Percentiles rank a stretch among this genome's conserved stretches.
Evolutionary conservation across 2,888 invertebrate species (phyloP).

Genomic region (Drosophila infuscata): DNA sequence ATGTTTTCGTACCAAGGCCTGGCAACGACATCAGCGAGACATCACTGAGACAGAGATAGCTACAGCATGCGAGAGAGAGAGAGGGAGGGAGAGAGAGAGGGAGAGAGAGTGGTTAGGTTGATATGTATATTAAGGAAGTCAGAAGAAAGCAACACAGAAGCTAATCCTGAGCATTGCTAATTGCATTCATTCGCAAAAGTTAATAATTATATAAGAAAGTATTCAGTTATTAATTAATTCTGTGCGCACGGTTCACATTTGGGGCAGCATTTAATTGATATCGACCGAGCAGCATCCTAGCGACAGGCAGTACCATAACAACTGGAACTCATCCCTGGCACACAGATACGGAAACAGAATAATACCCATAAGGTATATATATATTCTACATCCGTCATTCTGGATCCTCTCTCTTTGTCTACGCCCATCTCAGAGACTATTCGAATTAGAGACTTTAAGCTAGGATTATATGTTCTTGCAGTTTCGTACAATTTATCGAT

Average conservation of each 20-base stretch:
- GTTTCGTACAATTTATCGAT: background rate
- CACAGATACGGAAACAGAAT: background rate
- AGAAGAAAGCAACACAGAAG: background rate
- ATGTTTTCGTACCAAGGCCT: slow-evolving; percentile 61
- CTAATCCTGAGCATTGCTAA: slow-evolving; percentile 6
- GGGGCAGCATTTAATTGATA: slow-evolving; percentile 5
- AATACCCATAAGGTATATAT: background rate
- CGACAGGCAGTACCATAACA: slow-evolving; percentile 19
- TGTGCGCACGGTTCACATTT: background rate
- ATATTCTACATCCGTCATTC: background rate
- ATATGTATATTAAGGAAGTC: background rate
- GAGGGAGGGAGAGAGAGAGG: background rate
- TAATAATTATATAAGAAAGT: slow-evolving; percentile 39
- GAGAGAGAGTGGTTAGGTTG: background rate
- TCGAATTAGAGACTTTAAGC: background rate
- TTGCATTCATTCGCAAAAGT: slow-evolving; percentile 12
- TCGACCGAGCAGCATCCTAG: background rate
- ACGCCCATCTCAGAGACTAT: background rate
- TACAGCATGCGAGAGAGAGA: background rate
- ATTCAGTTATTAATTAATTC: background rate
- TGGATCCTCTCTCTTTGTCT: background rate
- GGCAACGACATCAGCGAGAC: slow-evolving; percentile 52
- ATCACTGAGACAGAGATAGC: background rate
- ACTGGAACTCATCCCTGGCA: background rate
- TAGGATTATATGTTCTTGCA: background rate